Percentiles rank a stretch among this genome's conserved stretches.
Evolutionary conservation across 2,888 invertebrate genomes (phyloP).

Genomic region (Anaspis maculata): DNA sequence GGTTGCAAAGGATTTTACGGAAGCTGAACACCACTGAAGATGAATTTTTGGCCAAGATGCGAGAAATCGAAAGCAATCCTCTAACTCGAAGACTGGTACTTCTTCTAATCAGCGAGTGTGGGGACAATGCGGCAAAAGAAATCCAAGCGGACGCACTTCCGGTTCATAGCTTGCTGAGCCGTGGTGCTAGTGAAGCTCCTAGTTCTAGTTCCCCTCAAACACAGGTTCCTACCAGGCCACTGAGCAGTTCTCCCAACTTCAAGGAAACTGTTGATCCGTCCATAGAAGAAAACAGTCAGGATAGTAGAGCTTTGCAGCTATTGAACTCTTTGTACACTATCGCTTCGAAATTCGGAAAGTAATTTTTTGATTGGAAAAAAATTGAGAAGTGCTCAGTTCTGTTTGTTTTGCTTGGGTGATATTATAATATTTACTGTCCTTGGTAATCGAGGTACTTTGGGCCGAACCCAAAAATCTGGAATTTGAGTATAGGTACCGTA

Average conservation of each 20-base stretch:
- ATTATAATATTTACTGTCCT: no score
- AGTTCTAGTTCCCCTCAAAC: no score
- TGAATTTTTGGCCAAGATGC: slow-evolving; percentile 72
- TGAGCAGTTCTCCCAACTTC: slow-evolving; percentile 7
- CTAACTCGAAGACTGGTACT: slow-evolving; percentile 66
- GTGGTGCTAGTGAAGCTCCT: slow-evolving; percentile 6
- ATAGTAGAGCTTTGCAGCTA: slow-evolving; percentile 71
- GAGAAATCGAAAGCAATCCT: slow-evolving; percentile 69
- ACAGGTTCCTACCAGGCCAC: background rate
- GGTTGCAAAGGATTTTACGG: slow-evolving; percentile 68
- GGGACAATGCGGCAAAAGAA: slow-evolving; percentile 44
- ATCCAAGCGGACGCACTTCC: slow-evolving; percentile 19
- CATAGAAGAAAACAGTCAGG: slow-evolving; percentile 47
- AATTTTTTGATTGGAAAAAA: slow-evolving; percentile 19
- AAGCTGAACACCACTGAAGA: slow-evolving; percentile 67
- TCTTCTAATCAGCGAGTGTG: slow-evolving; percentile 68
- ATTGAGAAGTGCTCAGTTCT: no score
- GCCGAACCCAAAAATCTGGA: no score
- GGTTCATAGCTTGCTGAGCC: slow-evolving; percentile 11
- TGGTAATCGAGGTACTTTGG: no score
- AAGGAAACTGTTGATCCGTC: slow-evolving; percentile 24
- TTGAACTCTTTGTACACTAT: slow-evolving; percentile 76
- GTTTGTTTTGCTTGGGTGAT: slow-evolving; percentile 3
- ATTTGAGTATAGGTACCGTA: no score
- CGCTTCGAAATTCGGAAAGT: slow-evolving; percentile 73